phyloP scores from a whole-genome alignment of 2,888 invertebrate genomes.

The Nipponacmea schrenckii region DNA sequence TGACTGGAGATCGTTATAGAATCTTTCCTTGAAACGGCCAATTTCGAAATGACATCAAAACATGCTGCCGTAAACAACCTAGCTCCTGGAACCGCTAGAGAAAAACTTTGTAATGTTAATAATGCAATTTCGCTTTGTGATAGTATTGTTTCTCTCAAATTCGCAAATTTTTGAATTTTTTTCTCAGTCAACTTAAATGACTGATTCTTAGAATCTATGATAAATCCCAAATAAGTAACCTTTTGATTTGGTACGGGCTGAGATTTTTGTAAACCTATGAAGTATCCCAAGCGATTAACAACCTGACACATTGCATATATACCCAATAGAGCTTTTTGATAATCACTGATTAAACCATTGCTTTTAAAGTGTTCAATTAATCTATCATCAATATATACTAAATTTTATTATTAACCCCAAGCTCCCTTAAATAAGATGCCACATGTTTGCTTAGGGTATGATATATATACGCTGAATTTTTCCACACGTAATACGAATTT shows the following conservation, averaged over 20 bases:
- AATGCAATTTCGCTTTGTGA: background rate
- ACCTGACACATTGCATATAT: background rate
- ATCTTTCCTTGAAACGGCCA: too few relatives aligned
- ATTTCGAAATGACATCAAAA: too few relatives aligned
- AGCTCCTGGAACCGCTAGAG: too few relatives aligned
- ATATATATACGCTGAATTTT: background rate
- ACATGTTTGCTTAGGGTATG: background rate
- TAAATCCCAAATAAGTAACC: background rate
- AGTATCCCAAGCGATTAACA: background rate
- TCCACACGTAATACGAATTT: background rate
- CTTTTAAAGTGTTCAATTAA: background rate
- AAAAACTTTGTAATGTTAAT: too few relatives aligned
- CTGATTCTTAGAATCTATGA: background rate
- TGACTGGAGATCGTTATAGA: too few relatives aligned
- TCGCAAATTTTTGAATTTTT: background rate
- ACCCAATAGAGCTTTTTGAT: background rate
- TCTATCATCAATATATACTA: background rate
- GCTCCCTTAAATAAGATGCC: background rate
- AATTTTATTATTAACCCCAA: background rate
- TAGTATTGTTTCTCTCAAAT: background rate
- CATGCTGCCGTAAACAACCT: too few relatives aligned
- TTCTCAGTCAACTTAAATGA: background rate
- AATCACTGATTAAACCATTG: background rate
- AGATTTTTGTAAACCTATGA: background rate
- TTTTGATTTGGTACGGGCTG: background rate